Conservation (phyloP, 2,113 vertebrate species). For the Hyaena hyaena region DNA sequence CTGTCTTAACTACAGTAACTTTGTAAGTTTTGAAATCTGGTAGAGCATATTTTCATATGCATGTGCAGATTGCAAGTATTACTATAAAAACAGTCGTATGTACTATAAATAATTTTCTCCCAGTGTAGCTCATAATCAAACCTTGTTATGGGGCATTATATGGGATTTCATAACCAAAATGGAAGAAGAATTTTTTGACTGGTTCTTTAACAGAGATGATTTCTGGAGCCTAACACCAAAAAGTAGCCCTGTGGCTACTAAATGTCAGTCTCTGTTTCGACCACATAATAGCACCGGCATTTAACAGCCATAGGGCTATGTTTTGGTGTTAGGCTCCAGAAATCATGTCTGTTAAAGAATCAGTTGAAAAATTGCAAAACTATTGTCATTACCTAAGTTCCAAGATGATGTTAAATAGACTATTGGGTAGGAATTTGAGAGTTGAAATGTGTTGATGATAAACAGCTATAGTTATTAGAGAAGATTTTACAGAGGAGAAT, state of each 20-base stretch:
- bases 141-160: background rate
- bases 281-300: too few relatives aligned
- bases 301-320: background rate
- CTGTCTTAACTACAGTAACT: background rate
- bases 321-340: background rate
- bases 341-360: background rate
- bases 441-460: background rate
- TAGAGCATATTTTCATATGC: background rate
- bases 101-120: background rate
- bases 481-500: background rate
- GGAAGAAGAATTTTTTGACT: background rate
- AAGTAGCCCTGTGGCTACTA: background rate
- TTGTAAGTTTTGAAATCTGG: conserved; percentile 23
- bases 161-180: background rate
- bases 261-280: background rate
- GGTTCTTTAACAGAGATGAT: background rate
- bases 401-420: background rate
- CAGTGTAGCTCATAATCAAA: background rate
- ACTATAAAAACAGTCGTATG: background rate
- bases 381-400: background rate
- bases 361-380: background rate
- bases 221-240: background rate
- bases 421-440: background rate
- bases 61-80: background rate
- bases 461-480: background rate